These are phyloP conservation scores for Sebastes kiyomatsui DNA, from an alignment of 2,797 vertebrate genomes.

Conservation along the genomic window DNA sequence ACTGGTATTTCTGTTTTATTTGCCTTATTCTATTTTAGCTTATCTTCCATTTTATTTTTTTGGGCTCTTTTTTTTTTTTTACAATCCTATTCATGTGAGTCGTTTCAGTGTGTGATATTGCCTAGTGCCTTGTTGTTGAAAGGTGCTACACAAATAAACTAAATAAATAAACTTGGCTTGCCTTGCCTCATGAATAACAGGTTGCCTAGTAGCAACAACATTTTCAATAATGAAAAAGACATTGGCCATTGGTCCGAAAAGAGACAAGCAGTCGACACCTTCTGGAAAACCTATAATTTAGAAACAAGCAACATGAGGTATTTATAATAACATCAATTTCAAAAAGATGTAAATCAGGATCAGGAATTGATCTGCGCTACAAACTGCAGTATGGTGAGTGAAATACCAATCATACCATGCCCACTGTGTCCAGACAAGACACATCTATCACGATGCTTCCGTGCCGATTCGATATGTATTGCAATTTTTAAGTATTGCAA, in stretches of 20 bases:
- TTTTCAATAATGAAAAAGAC: neutral
- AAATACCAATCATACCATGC: neutral
- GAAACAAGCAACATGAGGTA: neutral
- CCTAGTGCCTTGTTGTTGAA: neutral
- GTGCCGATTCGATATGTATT: too few species aligned
- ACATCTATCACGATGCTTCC: neutral
- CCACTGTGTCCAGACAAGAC: neutral
- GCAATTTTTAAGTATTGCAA: too few species aligned
- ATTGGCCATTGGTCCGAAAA: neutral
- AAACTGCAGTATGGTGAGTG: neutral
- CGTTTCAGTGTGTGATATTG: neutral
- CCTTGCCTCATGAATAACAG: neutral
- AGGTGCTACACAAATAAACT: neutral
- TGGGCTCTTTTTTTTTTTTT: neutral
- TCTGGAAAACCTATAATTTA: neutral
- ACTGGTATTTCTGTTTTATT: neutral
- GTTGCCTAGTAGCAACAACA: neutral
- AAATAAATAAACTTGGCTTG: neutral
- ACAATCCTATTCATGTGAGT: too few species aligned
- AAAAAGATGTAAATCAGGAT: neutral
- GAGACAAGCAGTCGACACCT: neutral
- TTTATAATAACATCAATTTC: neutral
- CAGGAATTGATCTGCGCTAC: neutral
- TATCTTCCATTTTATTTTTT: neutral
- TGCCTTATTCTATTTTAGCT: neutral